Evolutionary conservation across 2,797 vertebrate species (phyloP), one percentile per base, ranked within the genome.

Genomic region (Yasuhikotakia modesta): DNA sequence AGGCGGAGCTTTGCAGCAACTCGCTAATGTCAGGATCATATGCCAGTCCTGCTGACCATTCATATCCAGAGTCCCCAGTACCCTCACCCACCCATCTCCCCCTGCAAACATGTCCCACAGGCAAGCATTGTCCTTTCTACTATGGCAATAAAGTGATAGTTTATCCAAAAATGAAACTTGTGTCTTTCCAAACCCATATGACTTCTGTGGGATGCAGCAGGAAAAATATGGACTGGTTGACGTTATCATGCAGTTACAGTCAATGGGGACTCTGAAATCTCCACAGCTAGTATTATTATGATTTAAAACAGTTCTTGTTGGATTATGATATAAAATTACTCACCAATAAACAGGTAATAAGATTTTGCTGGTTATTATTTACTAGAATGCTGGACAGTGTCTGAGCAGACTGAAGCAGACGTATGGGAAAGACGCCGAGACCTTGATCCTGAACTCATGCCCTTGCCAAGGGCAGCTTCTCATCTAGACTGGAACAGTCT

Each of bases 401-500:
- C 72, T 66, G 30, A 19, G 4, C 73, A 80, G 16, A 46, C 68
- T 35, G 72, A 70, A 64, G 70, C 65, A n/a, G 35, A 71, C 3
- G 6, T 55, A 5, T 83, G 55, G 70, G 78, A 84, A 48, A 73
- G 32, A 50, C 65, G 66, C 4, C 60, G 52, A 65, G 16, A 53
- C 17, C 45, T 45, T 58, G 89, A 92, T 72, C 88, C 90, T 0
- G 90, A 89, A 0, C 87, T 92, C 84, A 90, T 90, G 89, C 91
- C 92, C 0, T 85, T 91, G 16, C 90, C 90, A 0, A 90, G 91
- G 69, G 85, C 90, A 0, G 90, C 90, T 0, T 19, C 90, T 0
- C 90, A 90, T 19, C 83, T 92, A 0, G 92, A 94, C 70, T 94
- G 93, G 93, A 89, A 90, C 76, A 93, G 90, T 76, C 81, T 94